Conservation (phyloP, 2,797 vertebrate genomes). For the Tiaroga cobitis region DNA sequence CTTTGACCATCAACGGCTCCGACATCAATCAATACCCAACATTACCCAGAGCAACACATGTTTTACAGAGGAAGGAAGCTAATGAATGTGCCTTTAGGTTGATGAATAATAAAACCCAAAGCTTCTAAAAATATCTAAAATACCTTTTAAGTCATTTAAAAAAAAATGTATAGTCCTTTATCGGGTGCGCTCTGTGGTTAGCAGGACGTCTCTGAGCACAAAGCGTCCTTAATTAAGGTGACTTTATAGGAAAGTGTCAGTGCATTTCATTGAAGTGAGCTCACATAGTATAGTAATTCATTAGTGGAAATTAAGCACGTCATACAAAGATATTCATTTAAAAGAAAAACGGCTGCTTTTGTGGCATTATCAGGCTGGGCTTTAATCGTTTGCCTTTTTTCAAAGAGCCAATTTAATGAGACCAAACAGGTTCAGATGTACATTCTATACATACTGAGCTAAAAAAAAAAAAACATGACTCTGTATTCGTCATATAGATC, state of each 20-base stretch:
- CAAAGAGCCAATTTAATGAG: constrained; percentile 51
- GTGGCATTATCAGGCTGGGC: constrained; percentile 38
- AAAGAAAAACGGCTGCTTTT: constrained; percentile 43
- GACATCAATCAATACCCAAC: constrained; percentile 42
- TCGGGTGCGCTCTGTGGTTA: not conserved
- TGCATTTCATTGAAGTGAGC: constrained; percentile 44
- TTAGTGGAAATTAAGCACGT: constrained; percentile 33
- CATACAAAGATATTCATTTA: constrained; percentile 44
- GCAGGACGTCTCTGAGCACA: constrained; percentile 46
- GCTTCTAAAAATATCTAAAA: constrained; percentile 36
- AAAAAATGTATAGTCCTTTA: constrained; percentile 49
- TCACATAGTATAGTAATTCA: constrained; percentile 54
- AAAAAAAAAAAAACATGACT: not conserved
- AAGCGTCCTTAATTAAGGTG: constrained; percentile 59
- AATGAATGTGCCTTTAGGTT: constrained; percentile 19
- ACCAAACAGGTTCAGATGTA: constrained; percentile 32
- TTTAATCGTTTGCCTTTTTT: constrained; percentile 54
- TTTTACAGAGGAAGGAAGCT: constrained; percentile 37
- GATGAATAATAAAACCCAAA: constrained; percentile 34
- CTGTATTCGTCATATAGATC: not conserved
- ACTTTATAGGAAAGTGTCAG: constrained; percentile 48
- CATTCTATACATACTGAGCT: not conserved
- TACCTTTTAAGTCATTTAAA: constrained; percentile 35
- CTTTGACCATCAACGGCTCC: not conserved
- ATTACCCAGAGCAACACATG: constrained; percentile 20